These are phyloP conservation scores for Incurvaria masculella DNA, from an alignment of 2,888 invertebrate species.

Conservation along the genomic window DNA sequence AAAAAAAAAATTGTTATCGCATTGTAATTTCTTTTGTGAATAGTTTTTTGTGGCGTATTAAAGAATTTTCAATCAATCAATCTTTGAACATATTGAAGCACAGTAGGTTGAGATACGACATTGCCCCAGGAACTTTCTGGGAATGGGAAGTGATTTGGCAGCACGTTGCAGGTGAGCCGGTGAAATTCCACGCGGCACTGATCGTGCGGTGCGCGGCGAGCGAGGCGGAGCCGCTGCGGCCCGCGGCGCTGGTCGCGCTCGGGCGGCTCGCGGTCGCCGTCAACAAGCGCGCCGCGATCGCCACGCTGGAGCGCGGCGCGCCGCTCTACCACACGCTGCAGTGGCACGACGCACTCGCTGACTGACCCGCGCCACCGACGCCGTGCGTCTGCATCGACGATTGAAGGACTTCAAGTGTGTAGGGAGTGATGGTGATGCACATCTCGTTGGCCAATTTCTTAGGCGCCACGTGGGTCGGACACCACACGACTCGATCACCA, in stretches of 20 bases:
- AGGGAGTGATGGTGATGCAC: too few relatives aligned
- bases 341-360: conserved; percentile 41
- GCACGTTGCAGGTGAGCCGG: conserved; percentile 78
- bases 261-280: conserved; percentile 74
- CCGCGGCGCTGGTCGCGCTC: conserved; percentile 61
- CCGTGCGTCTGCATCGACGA: not conserved
- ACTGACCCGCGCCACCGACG: not conserved
- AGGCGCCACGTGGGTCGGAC: too few relatives aligned
- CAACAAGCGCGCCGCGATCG: conserved; percentile 72
- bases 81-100: too few relatives aligned
- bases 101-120: too few relatives aligned
- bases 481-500: too few relatives aligned
- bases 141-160: too few relatives aligned
- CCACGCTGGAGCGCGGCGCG: conserved; percentile 41
- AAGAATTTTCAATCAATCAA: too few relatives aligned
- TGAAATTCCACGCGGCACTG: conserved; percentile 73
- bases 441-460: too few relatives aligned
- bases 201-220: conserved; percentile 67
- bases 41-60: too few relatives aligned
- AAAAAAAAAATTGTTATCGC: conserved; percentile 6
- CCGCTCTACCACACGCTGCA: conserved; percentile 57
- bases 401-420: too few relatives aligned
- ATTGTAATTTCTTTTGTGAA: too few relatives aligned
- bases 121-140: too few relatives aligned
- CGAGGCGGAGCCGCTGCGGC: conserved; percentile 37